phyloP scores from a whole-genome alignment of 2,888 invertebrate species.

The Bombyx huttoni region DNA sequence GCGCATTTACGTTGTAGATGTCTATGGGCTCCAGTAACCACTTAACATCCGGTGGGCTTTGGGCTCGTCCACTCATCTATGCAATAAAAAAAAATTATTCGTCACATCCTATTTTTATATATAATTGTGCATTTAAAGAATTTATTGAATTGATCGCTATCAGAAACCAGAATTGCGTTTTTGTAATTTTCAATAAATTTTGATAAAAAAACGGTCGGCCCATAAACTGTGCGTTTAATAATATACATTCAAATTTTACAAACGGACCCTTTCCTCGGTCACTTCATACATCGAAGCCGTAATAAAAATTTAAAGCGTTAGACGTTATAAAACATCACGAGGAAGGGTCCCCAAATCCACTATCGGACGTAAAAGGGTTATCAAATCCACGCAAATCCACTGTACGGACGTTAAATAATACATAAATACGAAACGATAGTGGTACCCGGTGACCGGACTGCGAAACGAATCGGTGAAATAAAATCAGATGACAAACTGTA shows the following conservation, averaged over 20 bases:
- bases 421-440: constrained; percentile 48
- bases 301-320: constrained; percentile 32
- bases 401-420: constrained; percentile 56
- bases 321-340: constrained; percentile 28
- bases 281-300: constrained; percentile 4
- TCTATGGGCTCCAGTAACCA: no score
- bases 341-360: constrained; percentile 35
- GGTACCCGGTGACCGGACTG: constrained; percentile 34
- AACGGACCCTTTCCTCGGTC: neutral
- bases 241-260: neutral
- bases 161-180: neutral
- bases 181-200: neutral
- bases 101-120: no score
- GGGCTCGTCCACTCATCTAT: no score
- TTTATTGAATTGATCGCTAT: no score
- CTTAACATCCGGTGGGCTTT: no score
- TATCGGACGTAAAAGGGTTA: constrained; percentile 13
- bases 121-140: no score
- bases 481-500: constrained; percentile 43
- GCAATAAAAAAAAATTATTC: no score
- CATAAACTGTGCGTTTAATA: neutral
- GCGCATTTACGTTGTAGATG: no score
- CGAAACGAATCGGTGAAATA: constrained; percentile 58
- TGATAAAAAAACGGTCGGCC: neutral
- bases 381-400: constrained; percentile 55